Conservation (phyloP, 2,113 vertebrate genomes). For the Tichodroma muraria region DNA sequence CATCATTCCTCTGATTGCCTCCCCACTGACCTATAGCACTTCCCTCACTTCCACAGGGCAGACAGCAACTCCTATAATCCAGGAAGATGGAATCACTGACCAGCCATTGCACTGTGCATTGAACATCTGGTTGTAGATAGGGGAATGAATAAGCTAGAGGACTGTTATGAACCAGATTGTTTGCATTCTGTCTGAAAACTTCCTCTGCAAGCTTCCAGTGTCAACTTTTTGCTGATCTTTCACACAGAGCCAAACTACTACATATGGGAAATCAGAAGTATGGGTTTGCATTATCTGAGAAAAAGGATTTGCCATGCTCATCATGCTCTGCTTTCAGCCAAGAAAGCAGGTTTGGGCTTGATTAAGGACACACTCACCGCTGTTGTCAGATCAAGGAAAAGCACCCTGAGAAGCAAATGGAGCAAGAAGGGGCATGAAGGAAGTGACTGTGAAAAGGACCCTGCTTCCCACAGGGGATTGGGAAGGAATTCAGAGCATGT, state of each 20-base stretch:
- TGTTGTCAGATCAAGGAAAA: background rate
- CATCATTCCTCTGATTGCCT: background rate
- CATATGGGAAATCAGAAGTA: background rate
- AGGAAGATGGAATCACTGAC: background rate
- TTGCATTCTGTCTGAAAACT: background rate
- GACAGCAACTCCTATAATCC: background rate
- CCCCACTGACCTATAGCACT: background rate
- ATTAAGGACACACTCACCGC: background rate
- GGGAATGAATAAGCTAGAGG: background rate
- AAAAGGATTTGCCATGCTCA: background rate
- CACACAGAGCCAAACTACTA: background rate
- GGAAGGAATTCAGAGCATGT: background rate
- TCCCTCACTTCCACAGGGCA: background rate
- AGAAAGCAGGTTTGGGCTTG: background rate
- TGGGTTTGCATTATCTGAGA: background rate
- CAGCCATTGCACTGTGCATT: background rate
- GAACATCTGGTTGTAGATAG: conserved; percentile 11
- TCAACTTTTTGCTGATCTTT: background rate
- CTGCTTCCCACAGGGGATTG: background rate
- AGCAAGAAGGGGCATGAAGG: background rate
- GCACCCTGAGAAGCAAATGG: background rate
- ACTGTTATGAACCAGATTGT: conserved; percentile 16
- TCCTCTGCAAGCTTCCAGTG: background rate
- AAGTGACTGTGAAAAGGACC: background rate
- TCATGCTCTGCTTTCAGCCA: background rate